Evolutionary conservation across 2,113 vertebrate genomes (phyloP), one percentile per base, ranked within the genome.

Genomic region (Poeciliopsis prolifica): DNA sequence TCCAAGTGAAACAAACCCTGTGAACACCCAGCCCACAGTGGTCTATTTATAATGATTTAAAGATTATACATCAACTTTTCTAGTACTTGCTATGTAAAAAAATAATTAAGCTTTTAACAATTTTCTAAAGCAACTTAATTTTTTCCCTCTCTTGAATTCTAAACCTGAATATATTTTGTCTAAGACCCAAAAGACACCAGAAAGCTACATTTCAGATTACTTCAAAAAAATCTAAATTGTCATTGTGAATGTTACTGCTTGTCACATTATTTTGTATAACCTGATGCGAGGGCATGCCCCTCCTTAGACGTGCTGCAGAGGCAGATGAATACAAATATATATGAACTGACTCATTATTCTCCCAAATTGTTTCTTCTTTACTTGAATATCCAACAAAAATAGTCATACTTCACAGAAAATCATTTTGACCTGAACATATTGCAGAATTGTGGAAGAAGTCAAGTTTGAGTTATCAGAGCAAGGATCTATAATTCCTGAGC

Each of bases 401-500:
- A 44, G 69, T 81, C 68, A 83, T 74, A 30, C 28, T n/a, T 74
- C 11, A 67, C 26, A 72, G 33, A 9, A 71, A 28, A 65, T 61
- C 28, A 61, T 68, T 68, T 61, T 74, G 73, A 81, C 78, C 69
- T 75, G 73, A 74, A 35, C 73, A 91, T 70, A 65, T 51, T 83
- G 31, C 40, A 61, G 35, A 82, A 79, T 68, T 22, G 33, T 66
- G 63, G 40, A 86, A 75, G 70, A 69, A 68, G 81, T 79, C 64
- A 80, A 87, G 30, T 78, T 51, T 64, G 60, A 80, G 65, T 62
- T 51, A 76, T 64, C 84, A 66, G 84, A 65, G 86, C 4, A 77
- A 87, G 85, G 90, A 93, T 90, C 70, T 73, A 74, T 86, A 84
- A 88, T 95, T 93, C 93, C 93, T 94, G 94, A 95, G 93, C 90